These are phyloP conservation scores for Barypeithes pellucidus DNA, from an alignment of 2,888 invertebrate genomes.

Conservation along the genomic window DNA sequence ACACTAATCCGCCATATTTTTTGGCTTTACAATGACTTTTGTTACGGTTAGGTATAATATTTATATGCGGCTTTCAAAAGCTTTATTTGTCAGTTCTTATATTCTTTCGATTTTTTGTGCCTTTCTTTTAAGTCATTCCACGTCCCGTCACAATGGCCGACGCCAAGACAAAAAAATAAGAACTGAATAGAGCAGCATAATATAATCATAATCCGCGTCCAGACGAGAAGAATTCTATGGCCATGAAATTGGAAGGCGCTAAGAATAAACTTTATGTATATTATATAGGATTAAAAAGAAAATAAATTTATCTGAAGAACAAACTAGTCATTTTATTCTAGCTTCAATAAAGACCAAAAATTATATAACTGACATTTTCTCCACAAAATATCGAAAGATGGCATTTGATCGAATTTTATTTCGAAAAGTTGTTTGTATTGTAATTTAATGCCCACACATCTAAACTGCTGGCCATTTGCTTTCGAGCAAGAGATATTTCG, in stretches of 20 bases:
- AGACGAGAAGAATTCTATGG: slow-evolving; percentile 5
- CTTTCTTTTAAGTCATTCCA: slow-evolving; percentile 22
- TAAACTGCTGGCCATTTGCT: too few relatives aligned
- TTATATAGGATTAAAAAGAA: not conserved
- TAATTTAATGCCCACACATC: too few relatives aligned
- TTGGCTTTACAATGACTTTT: slow-evolving; percentile 50
- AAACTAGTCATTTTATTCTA: too few relatives aligned
- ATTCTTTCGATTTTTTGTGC: slow-evolving; percentile 47
- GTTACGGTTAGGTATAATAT: slow-evolving; percentile 50
- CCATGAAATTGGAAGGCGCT: slow-evolving; percentile 13
- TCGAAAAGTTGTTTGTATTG: too few relatives aligned
- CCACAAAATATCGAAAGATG: too few relatives aligned
- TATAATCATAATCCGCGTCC: slow-evolving; percentile 13
- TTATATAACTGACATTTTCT: too few relatives aligned
- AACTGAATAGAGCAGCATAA: slow-evolving; percentile 20
- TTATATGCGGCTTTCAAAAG: slow-evolving; percentile 50
- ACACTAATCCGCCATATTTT: slow-evolving; percentile 51
- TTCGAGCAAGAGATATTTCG: too few relatives aligned
- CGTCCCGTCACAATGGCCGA: slow-evolving; percentile 9
- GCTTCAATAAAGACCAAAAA: too few relatives aligned
- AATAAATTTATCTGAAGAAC: too few relatives aligned
- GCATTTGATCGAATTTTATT: too few relatives aligned
- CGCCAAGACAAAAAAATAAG: slow-evolving; percentile 9
- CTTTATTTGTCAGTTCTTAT: slow-evolving; percentile 51
- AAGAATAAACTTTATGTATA: not conserved